Base-by-base conservation (phyloP, 2,888 invertebrate species). In the Trilocha varians region DNA sequence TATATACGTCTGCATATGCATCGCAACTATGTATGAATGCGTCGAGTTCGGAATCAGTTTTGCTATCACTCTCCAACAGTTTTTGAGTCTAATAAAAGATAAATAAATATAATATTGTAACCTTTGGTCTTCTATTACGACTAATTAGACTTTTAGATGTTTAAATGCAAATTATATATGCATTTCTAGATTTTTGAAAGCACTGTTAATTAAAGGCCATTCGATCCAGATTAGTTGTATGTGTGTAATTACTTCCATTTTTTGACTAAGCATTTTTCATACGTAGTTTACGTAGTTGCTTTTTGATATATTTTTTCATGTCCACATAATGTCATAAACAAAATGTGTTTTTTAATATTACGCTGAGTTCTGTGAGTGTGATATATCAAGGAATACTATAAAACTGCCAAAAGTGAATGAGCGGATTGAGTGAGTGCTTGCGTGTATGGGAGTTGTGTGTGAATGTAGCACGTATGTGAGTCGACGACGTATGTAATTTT, bases 191-290 rank as follows among this genome's bases (percentile, higher is more conserved):
- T 72, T 74, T 67, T 71, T 69, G 65, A 66, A 72, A 71, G 77
- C 78, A 78, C 78, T 67, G 56, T 69, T 62, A 60, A 44, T 65
- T 65, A 72, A 62, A 62, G 62, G 79, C 83, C 83, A 79, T 82
- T 76, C 74, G 70, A 80, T 70, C 75, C 73, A 75, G 71, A 76
- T 80, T 82, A 80, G 73, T 79, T 76, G 59, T 77, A 76, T 65
- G 69, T 65, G 68, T 76, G 70, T 78, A 79, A 80, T 80, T 84
- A 85, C 84, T 85, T 84, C 84, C 84, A 85, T 79, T 84, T n/a
- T n/a, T 79, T 78, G 63, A 73, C 66, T 82, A 80, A 80, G 76
- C 71, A 70, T 78, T 78, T 80, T 78, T 78, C 76, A 64, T 78
- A 75, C 62, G 71, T 82, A 80, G 78, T 67, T 60, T 65, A 68